Evolutionary conservation across 2,113 vertebrate species (phyloP).

Genomic region (Gracilinanus agilis): DNA sequence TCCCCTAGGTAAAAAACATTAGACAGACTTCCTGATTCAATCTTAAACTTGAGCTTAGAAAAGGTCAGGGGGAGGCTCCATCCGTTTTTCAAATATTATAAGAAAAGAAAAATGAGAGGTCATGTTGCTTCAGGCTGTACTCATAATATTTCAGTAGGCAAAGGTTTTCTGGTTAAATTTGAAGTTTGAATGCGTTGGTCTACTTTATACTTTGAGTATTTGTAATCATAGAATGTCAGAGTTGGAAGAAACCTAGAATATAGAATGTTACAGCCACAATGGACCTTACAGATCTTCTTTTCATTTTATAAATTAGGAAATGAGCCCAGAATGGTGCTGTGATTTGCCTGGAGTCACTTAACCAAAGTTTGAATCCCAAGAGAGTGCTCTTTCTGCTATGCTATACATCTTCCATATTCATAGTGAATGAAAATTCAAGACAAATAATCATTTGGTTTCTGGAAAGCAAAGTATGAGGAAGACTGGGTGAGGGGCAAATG

Average conservation of each 20-base stretch:
- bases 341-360: neutral
- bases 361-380: neutral
- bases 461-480: neutral
- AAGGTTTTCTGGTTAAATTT: neutral
- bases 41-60: neutral
- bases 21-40: neutral
- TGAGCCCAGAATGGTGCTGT: neutral
- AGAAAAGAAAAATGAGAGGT: neutral
- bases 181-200: neutral
- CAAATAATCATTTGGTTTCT: neutral
- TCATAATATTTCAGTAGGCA: neutral
- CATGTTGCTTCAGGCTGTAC: neutral
- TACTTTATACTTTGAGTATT: neutral
- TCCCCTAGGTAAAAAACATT: neutral
- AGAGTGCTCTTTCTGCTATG: neutral
- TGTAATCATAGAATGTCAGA: neutral
- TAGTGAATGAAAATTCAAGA: neutral
- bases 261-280: neutral
- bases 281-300: neutral
- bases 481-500: too few relatives aligned
- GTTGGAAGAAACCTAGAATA: neutral
- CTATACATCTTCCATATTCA: neutral
- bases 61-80: neutral
- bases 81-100: neutral
- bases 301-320: neutral